These are phyloP conservation scores for Indicator indicator DNA, from an alignment of 2,113 vertebrate species.

Conservation along the genomic window DNA sequence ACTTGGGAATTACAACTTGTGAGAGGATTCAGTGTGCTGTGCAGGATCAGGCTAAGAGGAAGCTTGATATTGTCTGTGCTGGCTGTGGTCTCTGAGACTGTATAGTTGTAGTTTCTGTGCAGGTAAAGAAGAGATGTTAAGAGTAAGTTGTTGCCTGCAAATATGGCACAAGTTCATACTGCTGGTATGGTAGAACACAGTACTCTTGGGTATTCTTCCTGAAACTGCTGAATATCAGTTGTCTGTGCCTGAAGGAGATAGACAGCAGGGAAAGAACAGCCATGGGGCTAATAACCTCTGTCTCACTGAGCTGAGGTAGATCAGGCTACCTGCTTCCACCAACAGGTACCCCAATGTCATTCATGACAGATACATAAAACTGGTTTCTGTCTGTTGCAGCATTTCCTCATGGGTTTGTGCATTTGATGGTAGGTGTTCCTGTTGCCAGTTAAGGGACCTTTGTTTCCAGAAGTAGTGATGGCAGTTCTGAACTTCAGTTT, in stretches of 20 bases:
- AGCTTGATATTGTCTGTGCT: not conserved
- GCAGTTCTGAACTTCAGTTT: not conserved
- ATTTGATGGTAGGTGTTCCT: not conserved
- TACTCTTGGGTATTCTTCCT: not conserved
- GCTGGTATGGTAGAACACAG: not conserved
- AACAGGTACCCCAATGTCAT: not conserved
- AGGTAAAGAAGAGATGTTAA: not conserved
- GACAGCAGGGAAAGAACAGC: no score
- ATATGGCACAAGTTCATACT: not conserved
- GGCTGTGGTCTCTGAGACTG: not conserved
- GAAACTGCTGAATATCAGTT: not conserved
- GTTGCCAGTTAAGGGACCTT: not conserved
- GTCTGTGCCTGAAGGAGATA: not conserved
- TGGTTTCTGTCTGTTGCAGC: not conserved
- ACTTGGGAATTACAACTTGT: not conserved
- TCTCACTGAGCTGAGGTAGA: not conserved
- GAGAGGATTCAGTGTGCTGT: not conserved
- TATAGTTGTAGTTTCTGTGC: not conserved
- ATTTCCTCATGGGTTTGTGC: not conserved
- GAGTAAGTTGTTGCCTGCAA: not conserved
- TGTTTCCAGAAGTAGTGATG: not conserved
- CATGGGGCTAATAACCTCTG: not conserved
- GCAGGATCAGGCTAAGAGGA: not conserved
- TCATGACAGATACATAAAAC: conserved; percentile 5
- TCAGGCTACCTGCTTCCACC: not conserved